phyloP scores from a whole-genome alignment of 2,797 vertebrate species.

The Leptoclinus maculatus region DNA sequence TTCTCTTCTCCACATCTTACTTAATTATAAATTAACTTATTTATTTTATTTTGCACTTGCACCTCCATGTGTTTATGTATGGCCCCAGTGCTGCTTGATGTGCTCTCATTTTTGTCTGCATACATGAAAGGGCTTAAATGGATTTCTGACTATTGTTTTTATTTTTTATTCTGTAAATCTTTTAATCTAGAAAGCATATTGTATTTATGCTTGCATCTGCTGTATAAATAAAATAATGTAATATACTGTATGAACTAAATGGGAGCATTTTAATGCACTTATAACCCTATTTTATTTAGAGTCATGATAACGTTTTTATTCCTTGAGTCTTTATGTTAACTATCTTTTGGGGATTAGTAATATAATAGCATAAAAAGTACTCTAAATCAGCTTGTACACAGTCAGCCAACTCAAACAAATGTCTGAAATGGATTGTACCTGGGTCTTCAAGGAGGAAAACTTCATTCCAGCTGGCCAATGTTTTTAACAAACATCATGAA shows the following conservation, averaged over 20 bases:
- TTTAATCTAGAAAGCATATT: neutral
- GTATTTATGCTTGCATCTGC: neutral
- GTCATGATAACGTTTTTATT: conserved; percentile 5
- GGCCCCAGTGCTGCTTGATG: neutral
- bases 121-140: neutral
- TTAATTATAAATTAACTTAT: neutral
- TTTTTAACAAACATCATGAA: conserved; percentile 42
- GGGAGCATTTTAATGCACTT: neutral
- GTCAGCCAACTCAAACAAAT: conserved; percentile 30
- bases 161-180: neutral
- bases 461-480: conserved; percentile 37
- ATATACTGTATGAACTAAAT: neutral
- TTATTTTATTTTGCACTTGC: neutral
- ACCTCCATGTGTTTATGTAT: too few relatives aligned
- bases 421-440: conserved; percentile 17
- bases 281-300: neutral
- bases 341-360: conserved; percentile 11
- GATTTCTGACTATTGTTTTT: neutral
- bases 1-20: too few relatives aligned
- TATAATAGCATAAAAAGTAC: conserved; percentile 22
- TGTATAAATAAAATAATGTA: neutral
- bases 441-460: conserved; percentile 20
- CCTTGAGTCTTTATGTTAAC: neutral
- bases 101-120: neutral
- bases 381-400: conserved; percentile 22